Evolutionary conservation across 2,888 invertebrate species (phyloP).

Genomic region (Coelinius sp.): DNA sequence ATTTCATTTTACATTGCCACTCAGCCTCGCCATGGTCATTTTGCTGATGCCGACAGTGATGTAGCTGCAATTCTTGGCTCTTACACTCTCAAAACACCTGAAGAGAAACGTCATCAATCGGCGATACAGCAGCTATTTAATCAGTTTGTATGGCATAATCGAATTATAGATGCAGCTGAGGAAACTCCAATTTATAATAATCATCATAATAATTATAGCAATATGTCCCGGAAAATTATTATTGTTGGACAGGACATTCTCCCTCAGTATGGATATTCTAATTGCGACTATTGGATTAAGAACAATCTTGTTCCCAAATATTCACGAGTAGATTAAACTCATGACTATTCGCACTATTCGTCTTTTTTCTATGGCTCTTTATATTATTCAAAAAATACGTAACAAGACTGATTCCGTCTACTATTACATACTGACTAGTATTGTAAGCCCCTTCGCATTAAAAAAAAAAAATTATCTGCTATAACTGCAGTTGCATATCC

Average conservation of each 20-base stretch:
- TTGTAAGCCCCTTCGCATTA: background rate
- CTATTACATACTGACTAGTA: background rate
- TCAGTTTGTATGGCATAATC: slow-evolving; percentile 85
- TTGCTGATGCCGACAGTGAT: slow-evolving; percentile 79
- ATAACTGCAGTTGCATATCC: background rate
- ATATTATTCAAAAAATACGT: no score
- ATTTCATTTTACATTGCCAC: slow-evolving; percentile 84
- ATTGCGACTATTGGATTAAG: slow-evolving; percentile 84
- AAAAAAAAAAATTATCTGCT: background rate
- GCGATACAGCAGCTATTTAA: slow-evolving; percentile 89
- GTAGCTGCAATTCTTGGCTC: slow-evolving; percentile 84
- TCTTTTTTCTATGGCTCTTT: no score
- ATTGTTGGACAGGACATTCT: slow-evolving; percentile 81
- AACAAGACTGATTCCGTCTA: background rate
- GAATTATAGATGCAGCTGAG: slow-evolving; percentile 76
- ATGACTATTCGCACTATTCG: no score
- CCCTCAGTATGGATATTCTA: slow-evolving; percentile 77
- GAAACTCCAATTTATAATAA: slow-evolving; percentile 62
- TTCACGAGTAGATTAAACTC: slow-evolving; percentile 84
- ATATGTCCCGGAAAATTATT: slow-evolving; percentile 72
- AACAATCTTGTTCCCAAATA: slow-evolving; percentile 83
- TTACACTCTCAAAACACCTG: slow-evolving; percentile 80
- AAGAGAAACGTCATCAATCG: slow-evolving; percentile 82
- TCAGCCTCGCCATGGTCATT: slow-evolving; percentile 74
- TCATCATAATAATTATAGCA: background rate